A percentile compares a stretch with the other conserved stretches of the same genome.
Conservation (phyloP, 2,888 invertebrate species). For the Cephalotes varians region DNA sequence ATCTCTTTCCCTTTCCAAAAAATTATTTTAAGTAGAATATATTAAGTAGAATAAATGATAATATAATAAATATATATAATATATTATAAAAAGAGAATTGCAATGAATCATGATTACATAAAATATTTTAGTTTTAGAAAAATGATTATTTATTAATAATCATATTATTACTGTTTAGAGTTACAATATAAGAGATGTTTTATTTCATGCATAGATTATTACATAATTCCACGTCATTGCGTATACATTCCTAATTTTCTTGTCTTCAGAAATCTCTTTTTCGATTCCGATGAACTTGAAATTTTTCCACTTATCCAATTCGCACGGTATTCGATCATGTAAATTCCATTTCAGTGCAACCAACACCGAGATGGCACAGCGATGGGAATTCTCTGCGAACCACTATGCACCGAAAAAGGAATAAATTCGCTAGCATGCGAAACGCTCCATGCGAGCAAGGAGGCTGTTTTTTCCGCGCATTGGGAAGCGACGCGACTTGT, state of each 20-base stretch:
- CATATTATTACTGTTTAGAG: background rate
- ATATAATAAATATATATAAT: conserved; percentile 1
- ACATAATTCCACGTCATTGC: background rate
- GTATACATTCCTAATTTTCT: background rate
- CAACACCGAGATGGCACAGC: conserved; percentile 87
- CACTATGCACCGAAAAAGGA: conserved; percentile 87
- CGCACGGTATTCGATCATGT: conserved; percentile 50
- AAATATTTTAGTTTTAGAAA: background rate
- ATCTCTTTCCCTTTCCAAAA: background rate
- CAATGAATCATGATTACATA: background rate
- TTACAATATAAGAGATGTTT: background rate
- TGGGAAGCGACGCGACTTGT: conserved; percentile 88
- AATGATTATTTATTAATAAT: background rate
- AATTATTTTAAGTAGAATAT: background rate
- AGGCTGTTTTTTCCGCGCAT: conserved; percentile 88
- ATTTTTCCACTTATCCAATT: background rate
- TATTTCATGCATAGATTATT: background rate
- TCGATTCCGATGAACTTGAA: background rate
- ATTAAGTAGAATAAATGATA: background rate
- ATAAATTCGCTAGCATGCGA: conserved; percentile 88
- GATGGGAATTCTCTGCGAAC: conserved; percentile 89
- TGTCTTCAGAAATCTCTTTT: background rate
- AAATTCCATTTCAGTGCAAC: conserved; percentile 87
- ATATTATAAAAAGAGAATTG: background rate
- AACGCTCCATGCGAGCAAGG: conserved; percentile 88